These are phyloP conservation scores for Coilia nasus DNA, from an alignment of 2,797 vertebrate genomes.

Conservation along the genomic window DNA sequence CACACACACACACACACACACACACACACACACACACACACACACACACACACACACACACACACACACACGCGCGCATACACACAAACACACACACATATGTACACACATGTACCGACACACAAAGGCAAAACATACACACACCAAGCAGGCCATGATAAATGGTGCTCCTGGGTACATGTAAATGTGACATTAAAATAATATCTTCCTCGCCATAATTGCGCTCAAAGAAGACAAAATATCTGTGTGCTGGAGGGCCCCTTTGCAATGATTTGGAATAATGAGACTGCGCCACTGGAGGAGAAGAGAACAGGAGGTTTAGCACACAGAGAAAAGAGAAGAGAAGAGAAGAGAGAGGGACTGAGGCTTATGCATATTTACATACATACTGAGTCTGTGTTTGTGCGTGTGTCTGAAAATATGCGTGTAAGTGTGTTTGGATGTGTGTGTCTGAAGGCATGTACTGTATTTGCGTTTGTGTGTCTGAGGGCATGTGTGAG, in stretches of 20 bases:
- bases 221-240: not conserved
- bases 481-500: conserved; percentile 7
- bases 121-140: not conserved
- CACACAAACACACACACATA: not conserved
- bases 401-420: not conserved
- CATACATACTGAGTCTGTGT: not conserved
- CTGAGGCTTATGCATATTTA: not conserved
- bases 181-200: conserved; percentile 26
- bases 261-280: conserved; percentile 14
- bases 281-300: not conserved
- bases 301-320: not conserved
- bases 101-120: not conserved
- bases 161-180: conserved; percentile 10
- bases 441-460: not conserved
- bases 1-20: not conserved
- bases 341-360: not conserved
- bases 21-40: not conserved
- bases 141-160: not conserved
- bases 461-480: not conserved
- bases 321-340: not conserved
- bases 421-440: not conserved
- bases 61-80: not conserved
- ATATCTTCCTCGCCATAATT: conserved; percentile 6
- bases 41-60: not conserved
- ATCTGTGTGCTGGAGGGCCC: not conserved